These are phyloP conservation scores for Cosmorhoe ocellata DNA, from an alignment of 2,888 invertebrate species.

Conservation along the genomic window DNA sequence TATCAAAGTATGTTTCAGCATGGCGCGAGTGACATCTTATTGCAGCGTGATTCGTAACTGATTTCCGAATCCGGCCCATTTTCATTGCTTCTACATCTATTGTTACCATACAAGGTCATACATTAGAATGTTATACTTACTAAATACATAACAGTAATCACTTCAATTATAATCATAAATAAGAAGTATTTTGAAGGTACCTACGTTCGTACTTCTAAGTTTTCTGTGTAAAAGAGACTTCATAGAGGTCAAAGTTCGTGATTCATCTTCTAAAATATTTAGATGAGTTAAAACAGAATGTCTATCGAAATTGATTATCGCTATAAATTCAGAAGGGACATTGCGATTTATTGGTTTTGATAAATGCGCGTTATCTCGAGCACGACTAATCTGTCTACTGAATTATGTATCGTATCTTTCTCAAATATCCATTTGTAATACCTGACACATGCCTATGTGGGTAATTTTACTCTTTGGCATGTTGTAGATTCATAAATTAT, in stretches of 20 bases:
- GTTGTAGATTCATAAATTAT: neutral
- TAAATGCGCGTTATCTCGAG: conserved; percentile 31
- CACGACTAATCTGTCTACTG: conserved; percentile 28
- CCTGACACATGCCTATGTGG: neutral
- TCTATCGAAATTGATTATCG: conserved; percentile 44
- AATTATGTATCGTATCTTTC: conserved; percentile 27
- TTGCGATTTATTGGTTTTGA: conserved; percentile 37
- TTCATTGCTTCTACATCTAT: no score
- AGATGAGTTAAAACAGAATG: conserved; percentile 41
- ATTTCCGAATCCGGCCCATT: no score
- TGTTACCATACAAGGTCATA: no score
- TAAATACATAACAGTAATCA: no score
- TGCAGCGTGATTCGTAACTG: no score
- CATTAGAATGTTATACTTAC: no score
- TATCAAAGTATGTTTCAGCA: no score
- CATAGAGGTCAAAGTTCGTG: conserved; percentile 59
- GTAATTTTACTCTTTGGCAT: conserved; percentile 1
- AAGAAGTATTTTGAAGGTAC: no score
- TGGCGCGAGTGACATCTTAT: no score
- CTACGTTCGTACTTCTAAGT: neutral
- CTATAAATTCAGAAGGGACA: conserved; percentile 35
- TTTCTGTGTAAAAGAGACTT: neutral
- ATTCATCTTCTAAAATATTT: conserved; percentile 54
- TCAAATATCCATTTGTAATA: conserved; percentile 15
- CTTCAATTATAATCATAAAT: no score